These are phyloP conservation scores for Acanthurus leucopareius DNA, from an alignment of 2,797 vertebrate species.

Conservation along the genomic window DNA sequence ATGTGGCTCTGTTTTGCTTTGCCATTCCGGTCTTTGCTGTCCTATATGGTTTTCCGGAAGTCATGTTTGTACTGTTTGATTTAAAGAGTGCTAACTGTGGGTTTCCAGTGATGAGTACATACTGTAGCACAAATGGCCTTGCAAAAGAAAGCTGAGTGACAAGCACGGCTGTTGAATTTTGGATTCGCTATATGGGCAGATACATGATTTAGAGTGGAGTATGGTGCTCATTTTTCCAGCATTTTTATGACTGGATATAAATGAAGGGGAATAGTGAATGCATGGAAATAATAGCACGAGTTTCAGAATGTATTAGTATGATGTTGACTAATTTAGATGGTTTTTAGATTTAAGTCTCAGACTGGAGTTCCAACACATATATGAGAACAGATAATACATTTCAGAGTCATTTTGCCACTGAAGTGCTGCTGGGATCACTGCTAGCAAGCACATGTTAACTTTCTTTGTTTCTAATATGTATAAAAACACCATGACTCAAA, in stretches of 20 bases:
- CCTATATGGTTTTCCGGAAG: slow-evolving; percentile 72
- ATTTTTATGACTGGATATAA: slow-evolving; percentile 25
- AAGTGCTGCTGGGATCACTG: slow-evolving; percentile 43
- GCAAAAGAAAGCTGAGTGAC: slow-evolving; percentile 39
- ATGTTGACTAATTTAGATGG: slow-evolving; percentile 7
- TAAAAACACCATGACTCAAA: slow-evolving; percentile 45
- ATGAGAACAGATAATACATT: slow-evolving; percentile 39
- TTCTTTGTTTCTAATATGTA: slow-evolving; percentile 54
- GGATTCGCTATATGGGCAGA: slow-evolving; percentile 3
- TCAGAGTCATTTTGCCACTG: slow-evolving; percentile 39
- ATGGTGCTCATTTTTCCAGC: slow-evolving; percentile 27
- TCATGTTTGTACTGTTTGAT: slow-evolving; percentile 63
- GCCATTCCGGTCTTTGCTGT: slow-evolving; percentile 41
- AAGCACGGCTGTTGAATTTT: slow-evolving; percentile 18
- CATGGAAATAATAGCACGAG: neutral
- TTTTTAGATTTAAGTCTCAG: neutral
- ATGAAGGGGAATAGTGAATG: slow-evolving; percentile 2
- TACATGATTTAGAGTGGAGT: slow-evolving; percentile 15
- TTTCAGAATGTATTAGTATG: slow-evolving; percentile 10
- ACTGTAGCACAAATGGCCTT: slow-evolving; percentile 46
- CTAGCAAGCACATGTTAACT: slow-evolving; percentile 20
- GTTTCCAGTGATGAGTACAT: slow-evolving; percentile 50
- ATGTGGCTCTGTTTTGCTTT: slow-evolving; percentile 72
- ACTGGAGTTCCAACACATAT: neutral
- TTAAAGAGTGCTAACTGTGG: slow-evolving; percentile 64